Evolutionary conservation across 2,113 vertebrate genomes (phyloP).

Genomic region (Pollimyrus isidori): DNA sequence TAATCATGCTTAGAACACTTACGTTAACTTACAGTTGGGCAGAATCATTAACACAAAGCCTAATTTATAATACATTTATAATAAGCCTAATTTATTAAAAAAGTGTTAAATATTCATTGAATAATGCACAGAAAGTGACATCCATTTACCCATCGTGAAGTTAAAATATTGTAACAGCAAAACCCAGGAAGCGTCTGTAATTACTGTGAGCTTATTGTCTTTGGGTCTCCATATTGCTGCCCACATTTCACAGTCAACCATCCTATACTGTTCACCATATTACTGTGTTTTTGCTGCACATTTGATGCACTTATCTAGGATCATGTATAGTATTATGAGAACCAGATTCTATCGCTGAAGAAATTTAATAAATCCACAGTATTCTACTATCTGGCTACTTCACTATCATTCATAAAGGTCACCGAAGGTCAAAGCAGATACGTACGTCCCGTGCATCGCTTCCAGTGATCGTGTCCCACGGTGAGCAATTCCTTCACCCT

Average conservation of each 20-base stretch:
- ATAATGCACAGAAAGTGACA: no score
- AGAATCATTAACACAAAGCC: no score
- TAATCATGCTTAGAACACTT: no score
- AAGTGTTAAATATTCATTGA: no score
- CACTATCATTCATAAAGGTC: not conserved
- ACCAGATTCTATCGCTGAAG: not conserved
- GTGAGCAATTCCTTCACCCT: slow-evolving; percentile 91
- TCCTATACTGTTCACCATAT: not conserved
- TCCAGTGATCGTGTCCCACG: slow-evolving; percentile 96
- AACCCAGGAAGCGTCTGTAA: no score
- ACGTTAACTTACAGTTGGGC: no score
- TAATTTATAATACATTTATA: no score
- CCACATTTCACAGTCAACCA: not conserved
- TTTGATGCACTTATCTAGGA: not conserved
- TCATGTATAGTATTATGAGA: not conserved
- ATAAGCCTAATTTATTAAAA: no score
- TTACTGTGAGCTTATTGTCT: not conserved
- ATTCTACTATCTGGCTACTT: not conserved
- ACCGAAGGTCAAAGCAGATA: slow-evolving; percentile 28
- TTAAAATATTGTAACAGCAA: no score
- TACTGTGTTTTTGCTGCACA: not conserved
- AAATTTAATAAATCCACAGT: not conserved
- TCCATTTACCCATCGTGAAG: no score
- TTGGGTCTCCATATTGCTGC: not conserved
- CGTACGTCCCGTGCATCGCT: slow-evolving; percentile 93